These are phyloP conservation scores for Silurus lanzhouensis DNA, from an alignment of 2,797 vertebrate genomes.

Conservation along the genomic window DNA sequence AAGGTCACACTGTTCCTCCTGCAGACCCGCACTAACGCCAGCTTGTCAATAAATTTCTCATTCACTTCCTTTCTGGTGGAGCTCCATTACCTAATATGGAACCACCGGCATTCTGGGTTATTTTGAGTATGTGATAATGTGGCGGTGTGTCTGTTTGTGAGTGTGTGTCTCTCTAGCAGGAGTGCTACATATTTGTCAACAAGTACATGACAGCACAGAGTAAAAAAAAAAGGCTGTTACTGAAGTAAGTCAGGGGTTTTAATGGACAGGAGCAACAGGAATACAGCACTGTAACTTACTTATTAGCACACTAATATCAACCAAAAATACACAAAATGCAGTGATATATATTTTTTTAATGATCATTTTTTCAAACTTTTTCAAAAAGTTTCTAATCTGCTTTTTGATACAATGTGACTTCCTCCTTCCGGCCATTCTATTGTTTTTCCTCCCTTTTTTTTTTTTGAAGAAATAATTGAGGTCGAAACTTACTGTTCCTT, in stretches of 20 bases:
- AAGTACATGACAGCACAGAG: conserved; percentile 50
- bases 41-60: conserved; percentile 86
- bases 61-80: conserved; percentile 80
- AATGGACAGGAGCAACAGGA: conserved; percentile 25
- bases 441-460: conserved; percentile 68
- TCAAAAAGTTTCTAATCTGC: conserved; percentile 70
- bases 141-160: conserved; percentile 45
- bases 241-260: conserved; percentile 18
- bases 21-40: conserved; percentile 72
- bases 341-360: conserved; percentile 42
- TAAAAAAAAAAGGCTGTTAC: conserved; percentile 37
- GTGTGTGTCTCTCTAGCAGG: conserved; percentile 57
- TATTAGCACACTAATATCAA: not conserved
- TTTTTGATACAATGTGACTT: conserved; percentile 79
- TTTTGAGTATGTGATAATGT: conserved; percentile 97
- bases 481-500: conserved; percentile 79
- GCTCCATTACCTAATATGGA: conserved; percentile 95
- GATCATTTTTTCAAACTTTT: conserved; percentile 60
- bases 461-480: conserved; percentile 65
- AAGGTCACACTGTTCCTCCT: conserved; percentile 67
- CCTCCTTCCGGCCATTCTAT: conserved; percentile 69
- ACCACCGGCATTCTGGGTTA: conserved; percentile 90
- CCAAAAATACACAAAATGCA: not conserved
- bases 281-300: not conserved
- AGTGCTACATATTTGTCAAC: conserved; percentile 64